A percentile compares a stretch with the other conserved stretches of the same genome.
phyloP scores from a whole-genome alignment of 2,113 vertebrate genomes.

The Steatornis caripensis region DNA sequence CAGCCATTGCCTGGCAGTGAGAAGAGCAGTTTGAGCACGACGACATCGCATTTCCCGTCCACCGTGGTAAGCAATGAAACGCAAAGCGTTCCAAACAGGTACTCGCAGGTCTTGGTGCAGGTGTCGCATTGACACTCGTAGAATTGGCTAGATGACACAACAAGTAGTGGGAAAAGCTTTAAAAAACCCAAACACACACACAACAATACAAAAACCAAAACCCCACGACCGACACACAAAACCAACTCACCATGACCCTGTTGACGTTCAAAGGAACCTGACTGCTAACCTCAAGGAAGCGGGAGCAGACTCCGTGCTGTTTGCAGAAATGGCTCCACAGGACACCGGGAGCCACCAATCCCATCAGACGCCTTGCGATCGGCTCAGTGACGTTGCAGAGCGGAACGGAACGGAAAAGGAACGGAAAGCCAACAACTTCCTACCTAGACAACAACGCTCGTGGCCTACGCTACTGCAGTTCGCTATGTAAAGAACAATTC shows the following conservation, averaged over 20 bases:
- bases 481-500: background rate
- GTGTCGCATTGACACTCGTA: background rate
- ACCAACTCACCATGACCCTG: background rate
- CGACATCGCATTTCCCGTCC: too few species aligned
- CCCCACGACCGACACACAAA: background rate
- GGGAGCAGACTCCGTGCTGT: background rate
- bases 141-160: background rate
- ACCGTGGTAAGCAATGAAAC: background rate
- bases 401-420: background rate
- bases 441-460: slow-evolving; percentile 8
- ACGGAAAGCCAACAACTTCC: background rate
- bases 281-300: background rate
- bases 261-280: background rate
- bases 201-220: background rate
- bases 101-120: background rate
- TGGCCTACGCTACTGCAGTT: background rate
- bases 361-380: too few species aligned
- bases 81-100: background rate
- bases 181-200: background rate
- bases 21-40: background rate
- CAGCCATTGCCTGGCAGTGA: background rate
- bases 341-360: background rate
- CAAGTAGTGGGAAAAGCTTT: background rate
- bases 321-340: background rate
- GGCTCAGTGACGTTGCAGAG: background rate